These are phyloP conservation scores for Conopomorpha cramerella DNA, from an alignment of 1,140 invertebrate species.

Conservation along the genomic window DNA sequence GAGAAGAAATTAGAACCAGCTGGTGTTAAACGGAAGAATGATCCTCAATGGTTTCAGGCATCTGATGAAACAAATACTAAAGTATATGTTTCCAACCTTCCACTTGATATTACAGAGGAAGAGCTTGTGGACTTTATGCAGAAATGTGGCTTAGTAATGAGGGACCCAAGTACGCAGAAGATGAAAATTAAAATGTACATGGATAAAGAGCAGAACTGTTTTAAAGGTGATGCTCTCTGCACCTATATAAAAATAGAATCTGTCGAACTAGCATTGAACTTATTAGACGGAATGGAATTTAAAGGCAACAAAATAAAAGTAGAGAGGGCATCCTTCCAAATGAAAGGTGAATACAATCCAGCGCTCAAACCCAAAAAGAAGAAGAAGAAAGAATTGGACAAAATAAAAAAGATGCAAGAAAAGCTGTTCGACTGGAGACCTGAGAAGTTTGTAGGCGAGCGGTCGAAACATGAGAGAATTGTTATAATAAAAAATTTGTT, in stretches of 20 bases:
- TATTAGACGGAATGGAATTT: constrained; percentile 87
- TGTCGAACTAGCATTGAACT: constrained; percentile 88
- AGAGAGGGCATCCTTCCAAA: constrained; percentile 91
- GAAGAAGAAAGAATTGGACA: constrained; percentile 87
- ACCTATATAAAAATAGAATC: constrained; percentile 98
- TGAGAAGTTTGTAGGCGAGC: constrained; percentile 83
- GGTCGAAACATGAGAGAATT: constrained; percentile 85
- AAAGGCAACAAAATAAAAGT: constrained; percentile 83
- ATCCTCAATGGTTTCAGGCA: constrained; percentile 88
- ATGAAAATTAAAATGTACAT: constrained; percentile 95
- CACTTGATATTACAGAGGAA: constrained; percentile 86
- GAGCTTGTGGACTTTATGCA: constrained; percentile 90
- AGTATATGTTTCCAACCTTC: constrained; percentile 95
- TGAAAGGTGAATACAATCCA: constrained; percentile 96
- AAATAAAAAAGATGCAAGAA: constrained; percentile 91
- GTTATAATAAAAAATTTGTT: constrained; percentile 97
- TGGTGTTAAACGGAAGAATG: constrained; percentile 51
- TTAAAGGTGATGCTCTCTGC: constrained; percentile 96
- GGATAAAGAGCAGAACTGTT: constrained; percentile 77
- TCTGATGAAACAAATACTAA: constrained; percentile 93
- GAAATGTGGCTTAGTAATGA: constrained; percentile 95
- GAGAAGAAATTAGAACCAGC: constrained; percentile 19
- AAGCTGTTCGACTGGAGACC: constrained; percentile 97
- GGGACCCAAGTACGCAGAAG: constrained; percentile 80
- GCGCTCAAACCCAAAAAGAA: constrained; percentile 91